Percentiles rank a stretch among this genome's conserved stretches.
Evolutionary conservation across 2,113 vertebrate genomes (phyloP).

Genomic region (Prinia subflava): DNA sequence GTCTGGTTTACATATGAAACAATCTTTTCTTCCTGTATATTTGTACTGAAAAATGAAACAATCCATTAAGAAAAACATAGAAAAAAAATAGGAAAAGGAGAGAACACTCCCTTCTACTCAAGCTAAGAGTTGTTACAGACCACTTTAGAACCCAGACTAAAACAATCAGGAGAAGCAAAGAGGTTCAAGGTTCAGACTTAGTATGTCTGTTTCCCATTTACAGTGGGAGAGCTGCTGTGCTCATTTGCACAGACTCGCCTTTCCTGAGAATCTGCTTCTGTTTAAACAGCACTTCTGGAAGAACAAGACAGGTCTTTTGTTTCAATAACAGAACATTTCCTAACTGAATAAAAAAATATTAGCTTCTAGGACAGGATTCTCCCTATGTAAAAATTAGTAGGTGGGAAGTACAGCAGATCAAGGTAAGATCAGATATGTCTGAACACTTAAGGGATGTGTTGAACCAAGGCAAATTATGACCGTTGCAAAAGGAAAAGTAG

Average conservation of each 20-base stretch:
- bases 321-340: constrained; percentile 14
- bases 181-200: neutral
- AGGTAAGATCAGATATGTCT: neutral
- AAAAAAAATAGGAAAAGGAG: neutral
- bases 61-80: constrained; percentile 24
- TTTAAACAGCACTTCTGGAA: constrained; percentile 18
- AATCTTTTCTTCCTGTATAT: neutral
- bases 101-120: neutral
- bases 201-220: constrained; percentile 34
- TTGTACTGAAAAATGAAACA: constrained; percentile 31
- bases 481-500: neutral
- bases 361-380: neutral
- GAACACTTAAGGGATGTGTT: neutral
- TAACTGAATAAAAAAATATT: neutral
- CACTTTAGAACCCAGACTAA: neutral
- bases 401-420: neutral
- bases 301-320: neutral
- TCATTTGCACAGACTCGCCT: neutral
- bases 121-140: neutral
- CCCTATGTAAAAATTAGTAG: neutral
- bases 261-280: constrained; percentile 46
- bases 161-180: neutral
- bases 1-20: neutral
- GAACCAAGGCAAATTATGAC: neutral
- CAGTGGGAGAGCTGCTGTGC: neutral